Evolutionary conservation across 2,888 invertebrate species (phyloP).

Genomic region (Mystacides longicornis): DNA sequence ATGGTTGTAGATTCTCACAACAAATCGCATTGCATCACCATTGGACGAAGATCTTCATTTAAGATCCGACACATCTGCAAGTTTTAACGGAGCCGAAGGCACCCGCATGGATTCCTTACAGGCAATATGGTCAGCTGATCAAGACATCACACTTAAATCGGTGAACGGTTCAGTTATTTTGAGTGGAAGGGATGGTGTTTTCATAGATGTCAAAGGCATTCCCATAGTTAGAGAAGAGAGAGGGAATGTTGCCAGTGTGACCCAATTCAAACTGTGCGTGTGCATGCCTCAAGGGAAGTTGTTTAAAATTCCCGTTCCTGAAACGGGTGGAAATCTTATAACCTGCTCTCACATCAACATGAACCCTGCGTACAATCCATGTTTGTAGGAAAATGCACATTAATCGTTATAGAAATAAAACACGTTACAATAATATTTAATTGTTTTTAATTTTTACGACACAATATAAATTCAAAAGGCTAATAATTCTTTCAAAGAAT

Average conservation of each 20-base stretch:
- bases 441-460: too few relatives aligned
- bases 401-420: too few relatives aligned
- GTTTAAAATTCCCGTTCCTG: slow-evolving; percentile 67
- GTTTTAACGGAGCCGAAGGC: slow-evolving; percentile 74
- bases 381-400: slow-evolving; percentile 45
- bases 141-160: slow-evolving; percentile 52
- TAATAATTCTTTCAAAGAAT: too few relatives aligned
- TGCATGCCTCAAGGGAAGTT: slow-evolving; percentile 85
- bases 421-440: too few relatives aligned
- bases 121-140: slow-evolving; percentile 50
- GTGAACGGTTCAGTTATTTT: slow-evolving; percentile 71
- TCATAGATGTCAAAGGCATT: slow-evolving; percentile 61
- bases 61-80: slow-evolving; percentile 60
- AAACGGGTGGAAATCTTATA: slow-evolving; percentile 40
- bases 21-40: slow-evolving; percentile 67
- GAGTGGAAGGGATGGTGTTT: slow-evolving; percentile 62
- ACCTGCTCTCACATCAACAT: slow-evolving; percentile 58
- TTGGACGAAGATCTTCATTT: slow-evolving; percentile 59
- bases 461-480: too few relatives aligned
- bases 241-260: slow-evolving; percentile 33
- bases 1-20: slow-evolving; percentile 54
- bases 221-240: slow-evolving; percentile 51
- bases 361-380: slow-evolving; percentile 57
- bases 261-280: slow-evolving; percentile 81
- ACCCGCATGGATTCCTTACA: slow-evolving; percentile 64